Evolutionary conservation across 2,113 vertebrate species (phyloP).

Genomic region (Neolamprologus kungweensis): DNA sequence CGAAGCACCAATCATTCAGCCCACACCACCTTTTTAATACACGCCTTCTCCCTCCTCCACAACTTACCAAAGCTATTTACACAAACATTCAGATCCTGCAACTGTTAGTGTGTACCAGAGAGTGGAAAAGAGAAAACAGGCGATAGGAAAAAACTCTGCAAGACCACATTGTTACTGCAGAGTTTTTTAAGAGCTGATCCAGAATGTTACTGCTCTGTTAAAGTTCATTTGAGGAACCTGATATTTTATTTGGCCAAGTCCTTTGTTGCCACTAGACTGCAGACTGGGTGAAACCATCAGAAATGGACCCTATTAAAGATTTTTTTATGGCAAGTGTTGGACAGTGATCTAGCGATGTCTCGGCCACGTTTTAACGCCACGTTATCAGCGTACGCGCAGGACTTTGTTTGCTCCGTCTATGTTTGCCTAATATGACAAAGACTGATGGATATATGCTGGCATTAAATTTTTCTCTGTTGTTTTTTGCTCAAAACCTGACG

Average conservation of each 20-base stretch:
- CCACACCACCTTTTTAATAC: conserved; percentile 25
- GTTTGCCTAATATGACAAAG: background rate
- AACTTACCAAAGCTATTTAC: conserved; percentile 49
- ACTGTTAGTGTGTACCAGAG: conserved; percentile 28
- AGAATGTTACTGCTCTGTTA: conserved; percentile 55
- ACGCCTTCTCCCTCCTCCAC: background rate
- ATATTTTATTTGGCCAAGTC: conserved; percentile 61
- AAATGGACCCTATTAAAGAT: conserved; percentile 38
- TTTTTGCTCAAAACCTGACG: background rate
- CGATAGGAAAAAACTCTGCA: conserved; percentile 8
- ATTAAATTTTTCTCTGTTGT: background rate
- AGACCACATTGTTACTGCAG: conserved; percentile 45
- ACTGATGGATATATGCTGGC: background rate
- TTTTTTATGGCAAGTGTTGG: conserved; percentile 18
- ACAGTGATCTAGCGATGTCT: background rate
- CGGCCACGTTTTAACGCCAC: background rate
- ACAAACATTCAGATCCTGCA: conserved; percentile 45
- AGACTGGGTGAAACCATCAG: conserved; percentile 31
- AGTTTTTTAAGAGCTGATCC: conserved; percentile 47
- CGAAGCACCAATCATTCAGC: conserved; percentile 19
- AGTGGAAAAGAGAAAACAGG: conserved; percentile 40
- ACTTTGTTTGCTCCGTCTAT: background rate
- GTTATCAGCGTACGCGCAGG: background rate
- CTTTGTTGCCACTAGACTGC: conserved; percentile 39
- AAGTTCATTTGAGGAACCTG: conserved; percentile 67